Evolutionary conservation across 2,888 invertebrate genomes (phyloP).

Genomic region (Matsumyia berberina): DNA sequence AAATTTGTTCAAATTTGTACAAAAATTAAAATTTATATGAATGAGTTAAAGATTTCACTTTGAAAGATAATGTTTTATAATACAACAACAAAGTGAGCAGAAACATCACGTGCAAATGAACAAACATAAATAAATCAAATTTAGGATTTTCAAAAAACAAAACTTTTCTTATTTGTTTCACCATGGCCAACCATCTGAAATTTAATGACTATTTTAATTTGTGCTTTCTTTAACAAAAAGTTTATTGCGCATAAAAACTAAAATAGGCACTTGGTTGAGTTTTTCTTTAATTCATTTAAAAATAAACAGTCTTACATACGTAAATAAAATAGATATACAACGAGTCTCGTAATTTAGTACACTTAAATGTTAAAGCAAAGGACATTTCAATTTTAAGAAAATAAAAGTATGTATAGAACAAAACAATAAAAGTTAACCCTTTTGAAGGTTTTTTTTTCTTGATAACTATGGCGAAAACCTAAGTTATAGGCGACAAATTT

Average conservation of each 20-base stretch:
- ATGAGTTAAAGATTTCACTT: too few relatives aligned
- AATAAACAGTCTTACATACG: not conserved
- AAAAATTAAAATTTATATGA: too few relatives aligned
- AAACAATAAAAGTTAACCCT: not conserved
- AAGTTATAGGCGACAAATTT: too few relatives aligned
- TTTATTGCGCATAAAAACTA: slow-evolving; percentile 15
- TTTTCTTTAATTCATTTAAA: slow-evolving; percentile 9
- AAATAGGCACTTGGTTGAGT: not conserved
- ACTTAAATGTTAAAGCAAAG: too few relatives aligned
- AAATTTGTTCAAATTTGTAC: too few relatives aligned
- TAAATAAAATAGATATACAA: too few relatives aligned
- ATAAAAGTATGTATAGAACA: too few relatives aligned
- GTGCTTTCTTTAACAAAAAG: not conserved
- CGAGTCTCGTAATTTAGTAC: not conserved
- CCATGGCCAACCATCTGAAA: not conserved
- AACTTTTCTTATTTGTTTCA: not conserved
- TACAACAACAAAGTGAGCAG: not conserved
- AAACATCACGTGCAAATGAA: not conserved
- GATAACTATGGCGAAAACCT: too few relatives aligned
- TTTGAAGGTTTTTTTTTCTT: too few relatives aligned
- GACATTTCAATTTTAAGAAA: too few relatives aligned
- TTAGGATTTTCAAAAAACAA: not conserved
- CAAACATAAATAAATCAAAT: not conserved
- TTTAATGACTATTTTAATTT: slow-evolving; percentile 6
- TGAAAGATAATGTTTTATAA: too few relatives aligned